Evolutionary conservation across 2,113 vertebrate species (phyloP).

Genomic region (Aegotheles bennettii): DNA sequence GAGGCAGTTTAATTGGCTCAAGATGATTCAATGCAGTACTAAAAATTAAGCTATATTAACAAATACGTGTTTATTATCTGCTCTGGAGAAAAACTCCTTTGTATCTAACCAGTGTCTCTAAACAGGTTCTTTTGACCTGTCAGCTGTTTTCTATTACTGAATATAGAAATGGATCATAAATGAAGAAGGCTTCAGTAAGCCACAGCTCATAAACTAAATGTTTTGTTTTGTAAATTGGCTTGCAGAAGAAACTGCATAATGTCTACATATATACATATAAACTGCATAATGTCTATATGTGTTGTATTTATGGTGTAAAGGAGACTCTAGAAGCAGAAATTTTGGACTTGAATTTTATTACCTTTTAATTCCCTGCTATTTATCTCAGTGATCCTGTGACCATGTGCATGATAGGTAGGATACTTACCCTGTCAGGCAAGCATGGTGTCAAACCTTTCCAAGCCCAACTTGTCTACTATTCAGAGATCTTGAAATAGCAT

Average conservation of each 20-base stretch:
- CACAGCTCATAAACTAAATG: not conserved
- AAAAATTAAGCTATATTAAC: conserved; percentile 20
- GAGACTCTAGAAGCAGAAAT: not conserved
- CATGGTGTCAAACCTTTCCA: not conserved
- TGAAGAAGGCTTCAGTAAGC: not conserved
- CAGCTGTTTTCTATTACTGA: not conserved
- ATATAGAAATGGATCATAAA: accelerated
- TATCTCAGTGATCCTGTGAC: not conserved
- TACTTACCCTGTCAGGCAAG: not conserved
- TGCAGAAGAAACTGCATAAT: not conserved
- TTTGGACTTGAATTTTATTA: not conserved
- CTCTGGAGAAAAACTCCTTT: not conserved
- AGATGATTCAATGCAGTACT: not conserved
- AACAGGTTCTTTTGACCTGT: not conserved
- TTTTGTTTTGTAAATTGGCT: not conserved
- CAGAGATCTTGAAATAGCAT: not conserved
- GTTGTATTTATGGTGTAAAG: not conserved
- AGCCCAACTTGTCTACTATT: not conserved
- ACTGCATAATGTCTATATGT: not conserved
- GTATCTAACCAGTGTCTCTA: not conserved
- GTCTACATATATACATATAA: too few relatives aligned
- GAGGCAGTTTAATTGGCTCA: not conserved
- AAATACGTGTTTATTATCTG: not conserved
- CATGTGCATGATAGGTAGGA: accelerated
- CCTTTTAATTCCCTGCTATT: not conserved